phyloP scores from a whole-genome alignment of 2,113 vertebrate species.

The Hymenochirus boettgeri region DNA sequence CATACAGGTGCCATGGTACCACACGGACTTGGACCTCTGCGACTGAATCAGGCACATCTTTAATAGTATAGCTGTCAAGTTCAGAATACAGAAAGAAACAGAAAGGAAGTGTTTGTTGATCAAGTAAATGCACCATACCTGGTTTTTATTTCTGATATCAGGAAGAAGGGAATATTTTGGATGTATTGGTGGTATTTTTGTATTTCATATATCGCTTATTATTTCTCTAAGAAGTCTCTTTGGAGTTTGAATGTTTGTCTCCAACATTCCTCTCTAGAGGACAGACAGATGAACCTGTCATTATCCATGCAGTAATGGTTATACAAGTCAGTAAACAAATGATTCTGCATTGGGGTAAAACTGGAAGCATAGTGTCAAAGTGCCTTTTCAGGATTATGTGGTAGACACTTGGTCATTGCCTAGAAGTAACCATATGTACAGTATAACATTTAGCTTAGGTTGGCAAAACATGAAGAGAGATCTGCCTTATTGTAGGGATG shows the following conservation, averaged over 20 bases:
- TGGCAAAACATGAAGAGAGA: not conserved
- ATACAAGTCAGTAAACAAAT: too few relatives aligned
- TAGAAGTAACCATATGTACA: not conserved
- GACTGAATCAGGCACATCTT: not conserved
- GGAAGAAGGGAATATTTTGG: too few relatives aligned
- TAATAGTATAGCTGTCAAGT: not conserved
- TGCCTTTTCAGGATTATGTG: not conserved
- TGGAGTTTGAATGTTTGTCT: too few relatives aligned
- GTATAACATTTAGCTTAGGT: too few relatives aligned
- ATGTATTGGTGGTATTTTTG: too few relatives aligned
- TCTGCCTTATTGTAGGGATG: not conserved
- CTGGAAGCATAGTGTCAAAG: not conserved
- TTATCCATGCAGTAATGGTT: too few relatives aligned
- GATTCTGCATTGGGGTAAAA: too few relatives aligned
- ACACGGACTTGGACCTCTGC: not conserved
- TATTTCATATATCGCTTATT: too few relatives aligned
- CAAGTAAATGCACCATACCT: not conserved
- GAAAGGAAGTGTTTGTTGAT: not conserved
- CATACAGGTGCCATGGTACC: not conserved
- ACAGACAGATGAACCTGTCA: too few relatives aligned
- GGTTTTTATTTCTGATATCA: too few relatives aligned
- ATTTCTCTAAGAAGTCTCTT: too few relatives aligned
- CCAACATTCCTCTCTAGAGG: too few relatives aligned
- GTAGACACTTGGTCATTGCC: not conserved
- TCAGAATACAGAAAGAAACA: not conserved